Evolutionary conservation across 2,797 vertebrate species (phyloP).

Genomic region (Harpagifer antarcticus): DNA sequence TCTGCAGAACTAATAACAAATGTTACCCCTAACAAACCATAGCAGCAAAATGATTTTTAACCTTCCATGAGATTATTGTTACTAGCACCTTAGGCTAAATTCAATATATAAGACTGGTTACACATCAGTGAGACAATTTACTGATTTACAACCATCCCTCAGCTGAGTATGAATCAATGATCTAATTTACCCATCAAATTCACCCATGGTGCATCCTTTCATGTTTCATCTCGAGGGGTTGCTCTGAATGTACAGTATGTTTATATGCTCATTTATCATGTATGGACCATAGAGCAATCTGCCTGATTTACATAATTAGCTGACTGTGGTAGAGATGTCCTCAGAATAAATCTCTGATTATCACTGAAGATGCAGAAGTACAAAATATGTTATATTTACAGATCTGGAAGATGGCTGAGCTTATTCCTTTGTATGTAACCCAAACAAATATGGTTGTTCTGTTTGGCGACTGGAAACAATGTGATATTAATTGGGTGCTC

Average conservation of each 20-base stretch:
- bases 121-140: conserved; percentile 27
- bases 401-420: conserved; percentile 6
- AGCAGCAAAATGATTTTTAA: neutral
- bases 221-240: conserved; percentile 23
- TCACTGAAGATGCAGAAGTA: conserved; percentile 24
- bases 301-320: conserved; percentile 32
- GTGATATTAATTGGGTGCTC: conserved; percentile 51
- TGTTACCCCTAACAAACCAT: neutral
- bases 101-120: conserved; percentile 4
- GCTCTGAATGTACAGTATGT: conserved; percentile 18
- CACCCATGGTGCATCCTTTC: conserved; percentile 26
- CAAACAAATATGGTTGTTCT: conserved; percentile 24
- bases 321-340: conserved; percentile 15
- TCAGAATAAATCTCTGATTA: conserved; percentile 37
- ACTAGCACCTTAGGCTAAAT: neutral
- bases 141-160: conserved; percentile 42
- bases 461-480: conserved; percentile 20
- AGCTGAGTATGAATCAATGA: conserved; percentile 44
- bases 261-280: conserved; percentile 38
- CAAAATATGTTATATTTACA: conserved; percentile 19
- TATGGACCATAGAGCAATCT: conserved; percentile 12
- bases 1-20: neutral
- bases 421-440: conserved; percentile 35
- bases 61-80: conserved; percentile 15
- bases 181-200: conserved; percentile 45